Conservation (phyloP, 2,113 vertebrate genomes). For the Peromyscus maniculatus region DNA sequence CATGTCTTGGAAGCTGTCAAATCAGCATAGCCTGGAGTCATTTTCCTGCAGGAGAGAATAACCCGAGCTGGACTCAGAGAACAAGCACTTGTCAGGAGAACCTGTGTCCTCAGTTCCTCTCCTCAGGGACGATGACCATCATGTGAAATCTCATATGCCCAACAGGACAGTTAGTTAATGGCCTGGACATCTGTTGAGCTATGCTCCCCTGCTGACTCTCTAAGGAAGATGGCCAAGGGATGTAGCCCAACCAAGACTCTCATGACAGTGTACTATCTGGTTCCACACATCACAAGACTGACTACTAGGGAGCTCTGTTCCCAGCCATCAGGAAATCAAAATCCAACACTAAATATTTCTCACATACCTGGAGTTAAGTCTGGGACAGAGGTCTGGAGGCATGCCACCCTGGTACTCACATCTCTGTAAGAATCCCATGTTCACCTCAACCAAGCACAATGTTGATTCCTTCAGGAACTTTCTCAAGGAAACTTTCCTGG, state of each 20-base stretch:
- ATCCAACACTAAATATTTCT: not conserved
- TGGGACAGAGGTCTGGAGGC: not conserved
- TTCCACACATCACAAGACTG: not conserved
- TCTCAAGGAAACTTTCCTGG: not conserved
- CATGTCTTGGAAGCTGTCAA: not conserved
- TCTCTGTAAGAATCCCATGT: not conserved
- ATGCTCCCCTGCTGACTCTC: not conserved
- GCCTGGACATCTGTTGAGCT: not conserved
- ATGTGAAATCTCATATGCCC: not conserved
- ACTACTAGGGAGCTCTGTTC: rapidly evolving
- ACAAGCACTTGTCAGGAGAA: not conserved
- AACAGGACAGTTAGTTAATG: not conserved
- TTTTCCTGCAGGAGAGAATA: not conserved
- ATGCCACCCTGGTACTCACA: not conserved
- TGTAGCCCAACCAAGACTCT: not conserved
- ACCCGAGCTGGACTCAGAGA: not conserved
- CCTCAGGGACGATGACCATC: not conserved
- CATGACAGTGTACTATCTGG: not conserved
- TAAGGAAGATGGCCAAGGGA: not conserved
- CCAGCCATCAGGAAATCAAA: not conserved
- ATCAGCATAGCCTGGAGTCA: not conserved
- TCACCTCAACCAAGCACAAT: not conserved
- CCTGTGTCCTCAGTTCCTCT: not conserved
- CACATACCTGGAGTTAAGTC: too few species aligned
- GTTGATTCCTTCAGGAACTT: not conserved